These are phyloP conservation scores for Coregonus suidteri DNA, from an alignment of 2,797 vertebrate species.

Conservation along the genomic window DNA sequence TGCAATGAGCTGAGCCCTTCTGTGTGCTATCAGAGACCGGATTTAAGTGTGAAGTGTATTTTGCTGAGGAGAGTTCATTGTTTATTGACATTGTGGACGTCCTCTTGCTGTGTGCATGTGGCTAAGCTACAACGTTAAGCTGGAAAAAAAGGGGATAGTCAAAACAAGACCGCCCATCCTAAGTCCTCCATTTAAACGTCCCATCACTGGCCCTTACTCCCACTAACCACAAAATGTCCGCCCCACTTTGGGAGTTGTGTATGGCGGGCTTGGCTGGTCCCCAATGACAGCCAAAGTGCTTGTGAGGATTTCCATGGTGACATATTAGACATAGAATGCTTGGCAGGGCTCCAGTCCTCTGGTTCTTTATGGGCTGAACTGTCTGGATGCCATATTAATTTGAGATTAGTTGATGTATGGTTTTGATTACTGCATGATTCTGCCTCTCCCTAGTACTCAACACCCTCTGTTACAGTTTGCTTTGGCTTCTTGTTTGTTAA, in stretches of 20 bases:
- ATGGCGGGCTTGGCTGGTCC: neutral
- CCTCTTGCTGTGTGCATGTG: neutral
- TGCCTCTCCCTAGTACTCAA: neutral
- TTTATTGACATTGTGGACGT: neutral
- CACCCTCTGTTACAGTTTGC: neutral
- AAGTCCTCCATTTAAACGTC: slow-evolving; percentile 4
- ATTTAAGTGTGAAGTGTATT: slow-evolving; percentile 11
- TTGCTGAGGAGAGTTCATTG: neutral
- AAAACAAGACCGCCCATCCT: neutral
- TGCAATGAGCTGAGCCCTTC: neutral
- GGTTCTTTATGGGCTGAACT: neutral
- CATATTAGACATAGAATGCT: neutral
- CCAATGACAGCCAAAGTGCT: slow-evolving; percentile 3
- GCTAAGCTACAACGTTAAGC: neutral
- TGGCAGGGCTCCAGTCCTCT: slow-evolving; percentile 1
- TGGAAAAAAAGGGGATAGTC: neutral
- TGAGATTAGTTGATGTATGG: neutral
- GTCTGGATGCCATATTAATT: neutral
- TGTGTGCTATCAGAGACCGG: neutral
- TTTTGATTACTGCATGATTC: neutral
- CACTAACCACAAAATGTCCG: slow-evolving; percentile 6
- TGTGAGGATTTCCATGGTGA: slow-evolving; percentile 5
- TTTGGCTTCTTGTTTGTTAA: neutral
- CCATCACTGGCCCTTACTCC: neutral
- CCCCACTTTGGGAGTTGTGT: neutral